phyloP scores from a whole-genome alignment of 2,888 invertebrate genomes.

The Tridacna crocea region DNA sequence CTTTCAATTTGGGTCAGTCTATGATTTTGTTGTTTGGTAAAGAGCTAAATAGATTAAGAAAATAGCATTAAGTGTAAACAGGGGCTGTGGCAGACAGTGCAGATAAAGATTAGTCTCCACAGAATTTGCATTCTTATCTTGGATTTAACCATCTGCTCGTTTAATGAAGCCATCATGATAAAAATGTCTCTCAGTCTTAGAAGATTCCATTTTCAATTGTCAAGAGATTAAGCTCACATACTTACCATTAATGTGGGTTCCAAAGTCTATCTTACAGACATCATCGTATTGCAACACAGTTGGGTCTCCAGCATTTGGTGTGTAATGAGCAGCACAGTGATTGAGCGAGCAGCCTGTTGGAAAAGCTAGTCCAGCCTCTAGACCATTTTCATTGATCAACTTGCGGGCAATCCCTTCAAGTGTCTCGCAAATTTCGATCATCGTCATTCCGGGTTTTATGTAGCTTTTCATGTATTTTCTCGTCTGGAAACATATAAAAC shows the following conservation, averaged over 20 bases:
- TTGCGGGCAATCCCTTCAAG: conserved; percentile 95
- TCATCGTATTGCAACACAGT: conserved; percentile 98
- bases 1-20: no score
- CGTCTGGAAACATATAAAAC: conserved; percentile 87
- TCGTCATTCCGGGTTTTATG: conserved; percentile 99
- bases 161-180: no score
- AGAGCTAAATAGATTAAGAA: no score
- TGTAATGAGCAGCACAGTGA: conserved; percentile 99
- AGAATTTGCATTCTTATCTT: no score
- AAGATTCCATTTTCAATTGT: no score
- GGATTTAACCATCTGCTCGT: no score
- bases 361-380: conserved; percentile 94
- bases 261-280: conserved; percentile 99
- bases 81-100: no score
- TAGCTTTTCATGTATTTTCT: conserved; percentile 95
- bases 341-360: conserved; percentile 99
- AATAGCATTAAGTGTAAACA: no score
- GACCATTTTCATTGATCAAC: conserved; percentile 96
- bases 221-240: no score
- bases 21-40: no score
- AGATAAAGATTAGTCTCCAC: no score
- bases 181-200: no score
- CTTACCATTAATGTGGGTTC: conserved; percentile 97
- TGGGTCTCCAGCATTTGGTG: conserved; percentile 98
- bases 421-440: conserved; percentile 99